A percentile compares a stretch with the other conserved stretches of the same genome.
Evolutionary conservation across 2,888 invertebrate genomes (phyloP).

Genomic region (Hypomecis punctinalis): DNA sequence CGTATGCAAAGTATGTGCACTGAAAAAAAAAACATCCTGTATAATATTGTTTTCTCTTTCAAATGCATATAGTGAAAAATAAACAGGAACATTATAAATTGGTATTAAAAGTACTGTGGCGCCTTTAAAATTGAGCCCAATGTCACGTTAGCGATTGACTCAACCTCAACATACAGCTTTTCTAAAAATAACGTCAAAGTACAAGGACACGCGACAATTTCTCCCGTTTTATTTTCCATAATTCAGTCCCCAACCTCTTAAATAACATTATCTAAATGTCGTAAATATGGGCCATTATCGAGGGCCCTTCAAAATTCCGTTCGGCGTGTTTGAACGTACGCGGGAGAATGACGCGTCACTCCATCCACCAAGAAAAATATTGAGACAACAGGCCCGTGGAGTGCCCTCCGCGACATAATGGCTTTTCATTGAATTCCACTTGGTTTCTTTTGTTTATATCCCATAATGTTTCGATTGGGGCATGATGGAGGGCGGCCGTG

Average conservation of each 20-base stretch:
- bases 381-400: slow-evolving; percentile 79
- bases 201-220: slow-evolving; percentile 59
- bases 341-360: slow-evolving; percentile 81
- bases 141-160: not conserved
- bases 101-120: too few species aligned
- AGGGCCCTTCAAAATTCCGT: slow-evolving; percentile 79
- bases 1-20: too few species aligned
- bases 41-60: too few species aligned
- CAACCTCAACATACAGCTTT: slow-evolving; percentile 50
- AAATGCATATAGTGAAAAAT: too few species aligned
- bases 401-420: slow-evolving; percentile 82
- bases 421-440: slow-evolving; percentile 83
- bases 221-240: slow-evolving; percentile 71
- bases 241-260: slow-evolving; percentile 70
- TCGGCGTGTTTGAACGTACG: slow-evolving; percentile 77
- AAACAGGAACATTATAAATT: too few species aligned
- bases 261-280: slow-evolving; percentile 80
- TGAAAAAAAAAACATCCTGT: too few species aligned
- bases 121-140: too few species aligned
- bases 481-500: slow-evolving; percentile 80
- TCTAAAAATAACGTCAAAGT: slow-evolving; percentile 31
- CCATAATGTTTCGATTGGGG: slow-evolving; percentile 84
- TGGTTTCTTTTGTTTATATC: slow-evolving; percentile 84
- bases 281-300: slow-evolving; percentile 83
- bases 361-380: slow-evolving; percentile 82